Conservation (phyloP, 2,888 invertebrate genomes). For the Aphidoletes aphidimyza region DNA sequence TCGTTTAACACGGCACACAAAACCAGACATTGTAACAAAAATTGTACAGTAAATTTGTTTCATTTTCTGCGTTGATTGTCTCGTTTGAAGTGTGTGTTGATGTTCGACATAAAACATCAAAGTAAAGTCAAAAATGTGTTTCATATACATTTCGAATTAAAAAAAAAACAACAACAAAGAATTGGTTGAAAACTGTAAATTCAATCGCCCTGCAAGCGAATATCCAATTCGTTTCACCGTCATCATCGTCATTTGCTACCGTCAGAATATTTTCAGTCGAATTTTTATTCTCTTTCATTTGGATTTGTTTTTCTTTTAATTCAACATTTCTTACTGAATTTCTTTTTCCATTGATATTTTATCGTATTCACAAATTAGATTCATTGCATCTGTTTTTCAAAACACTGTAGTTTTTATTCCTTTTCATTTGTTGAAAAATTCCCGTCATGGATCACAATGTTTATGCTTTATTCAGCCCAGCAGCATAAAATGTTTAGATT, state of each 20-base stretch:
- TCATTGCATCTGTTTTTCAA: slow-evolving; percentile 20
- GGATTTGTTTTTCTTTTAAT: too few relatives aligned
- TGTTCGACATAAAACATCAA: slow-evolving; percentile 45
- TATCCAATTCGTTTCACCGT: slow-evolving; percentile 17
- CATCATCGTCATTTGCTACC: neutral
- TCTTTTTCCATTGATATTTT: slow-evolving; percentile 4
- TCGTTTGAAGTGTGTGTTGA: neutral
- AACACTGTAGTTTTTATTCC: neutral
- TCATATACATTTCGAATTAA: neutral
- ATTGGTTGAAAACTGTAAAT: too few relatives aligned
- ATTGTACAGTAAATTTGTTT: neutral
- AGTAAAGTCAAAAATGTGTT: slow-evolving; percentile 3
- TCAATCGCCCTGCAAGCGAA: neutral
- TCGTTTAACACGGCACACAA: neutral
- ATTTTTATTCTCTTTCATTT: too few relatives aligned
- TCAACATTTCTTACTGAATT: neutral
- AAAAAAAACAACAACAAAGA: neutral
- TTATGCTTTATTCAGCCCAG: neutral
- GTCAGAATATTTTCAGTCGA: slow-evolving; percentile 9
- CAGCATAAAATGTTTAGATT: neutral
- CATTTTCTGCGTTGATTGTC: slow-evolving; percentile 14
- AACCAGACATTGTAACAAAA: slow-evolving; percentile 1
- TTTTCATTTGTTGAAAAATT: neutral
- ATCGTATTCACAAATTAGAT: slow-evolving; percentile 42
- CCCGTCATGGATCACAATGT: neutral